Base-by-base conservation (phyloP, 2,113 vertebrate species). In the Monopterus albus region DNA sequence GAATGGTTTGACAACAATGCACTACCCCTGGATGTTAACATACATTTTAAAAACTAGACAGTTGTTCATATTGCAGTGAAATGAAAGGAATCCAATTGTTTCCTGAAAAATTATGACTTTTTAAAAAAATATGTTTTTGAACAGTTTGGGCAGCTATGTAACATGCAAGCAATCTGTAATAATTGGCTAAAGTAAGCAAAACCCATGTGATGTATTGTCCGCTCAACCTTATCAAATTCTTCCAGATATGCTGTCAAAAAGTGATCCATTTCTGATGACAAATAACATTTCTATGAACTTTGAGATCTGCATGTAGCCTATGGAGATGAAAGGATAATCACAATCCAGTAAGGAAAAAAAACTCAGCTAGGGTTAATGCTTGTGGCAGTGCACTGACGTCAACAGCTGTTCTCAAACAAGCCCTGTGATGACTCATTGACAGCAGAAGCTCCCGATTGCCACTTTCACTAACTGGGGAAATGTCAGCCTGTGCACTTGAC, bases 371-470 rank as follows among this genome's bases (percentile, higher is more conserved):
- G 81, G 79, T 86, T 85, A 85, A 87, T 59, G 79, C 83, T 85
- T 58, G 70, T 85, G 87, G 82, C 80, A 74, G 78, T 28, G 58
- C 76, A 40, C 81, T 82, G 90, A 85, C 85, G 80, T 89, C 87
- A 87, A 86, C 90, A 89, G 83, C 84, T 90, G 88, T 91, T 90
- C 88, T 86, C 85, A 75, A 89, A 90, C 85, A 77, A 88, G 84
- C 71, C 46, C 87, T 92, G 83, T 91, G 89, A 90, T 90, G 88
- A 90, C 82, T 88, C 87, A 82, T 79, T 89, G 89, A 89, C 89
- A 89, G 86, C 63, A 12, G 68, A 61, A 47, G 78, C 84, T 85
- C 66, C 50, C 65, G 36, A 84, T 87, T 89, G 86, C 81, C 87
- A 84, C 86, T 74, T 81, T 71, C 62, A 51, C 83, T 88, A 87